phyloP scores from a whole-genome alignment of 2,888 invertebrate species.

The Drosophila robusta region DNA sequence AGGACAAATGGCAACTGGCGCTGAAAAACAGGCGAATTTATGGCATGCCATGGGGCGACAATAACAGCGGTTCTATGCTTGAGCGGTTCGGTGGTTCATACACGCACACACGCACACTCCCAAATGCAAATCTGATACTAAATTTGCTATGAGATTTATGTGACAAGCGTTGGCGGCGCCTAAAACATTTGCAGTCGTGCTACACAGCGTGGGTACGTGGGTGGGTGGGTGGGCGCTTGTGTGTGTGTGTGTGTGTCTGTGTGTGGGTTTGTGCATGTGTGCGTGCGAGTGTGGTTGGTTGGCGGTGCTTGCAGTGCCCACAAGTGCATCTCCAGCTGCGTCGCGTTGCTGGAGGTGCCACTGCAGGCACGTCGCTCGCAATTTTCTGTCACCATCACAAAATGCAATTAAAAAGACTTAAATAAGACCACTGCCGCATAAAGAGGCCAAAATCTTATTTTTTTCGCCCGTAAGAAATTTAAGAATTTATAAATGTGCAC shows the following conservation, averaged over 20 bases:
- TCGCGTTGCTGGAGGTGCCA: slow-evolving; percentile 35
- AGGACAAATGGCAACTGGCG: slow-evolving; percentile 48
- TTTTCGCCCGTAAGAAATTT: no score
- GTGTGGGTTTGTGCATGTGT: no score
- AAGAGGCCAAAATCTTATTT: slow-evolving; percentile 13
- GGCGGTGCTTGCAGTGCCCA: slow-evolving; percentile 16
- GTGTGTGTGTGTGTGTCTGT: slow-evolving; percentile 2
- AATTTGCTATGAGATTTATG: slow-evolving; percentile 67
- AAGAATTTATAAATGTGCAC: background rate
- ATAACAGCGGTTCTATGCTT: slow-evolving; percentile 19
- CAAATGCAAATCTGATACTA: slow-evolving; percentile 67
- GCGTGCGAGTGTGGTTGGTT: background rate
- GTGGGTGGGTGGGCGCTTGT: slow-evolving; percentile 2
- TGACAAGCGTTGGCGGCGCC: slow-evolving; percentile 40
- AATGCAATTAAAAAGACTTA: slow-evolving; percentile 36
- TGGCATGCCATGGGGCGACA: slow-evolving; percentile 48
- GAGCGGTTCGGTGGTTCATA: slow-evolving; percentile 17
- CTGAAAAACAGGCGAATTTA: slow-evolving; percentile 58
- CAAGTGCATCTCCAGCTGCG: slow-evolving; percentile 46
- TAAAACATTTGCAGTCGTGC: slow-evolving; percentile 40
- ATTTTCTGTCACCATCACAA: slow-evolving; percentile 17
- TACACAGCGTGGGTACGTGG: slow-evolving; percentile 4
- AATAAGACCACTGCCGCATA: slow-evolving; percentile 12
- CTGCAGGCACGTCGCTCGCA: slow-evolving; percentile 16
- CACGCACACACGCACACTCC: slow-evolving; percentile 7